These are phyloP conservation scores for Poeciliopsis paucimaculata DNA, from an alignment of 2,797 vertebrate species.

Conservation along the genomic window DNA sequence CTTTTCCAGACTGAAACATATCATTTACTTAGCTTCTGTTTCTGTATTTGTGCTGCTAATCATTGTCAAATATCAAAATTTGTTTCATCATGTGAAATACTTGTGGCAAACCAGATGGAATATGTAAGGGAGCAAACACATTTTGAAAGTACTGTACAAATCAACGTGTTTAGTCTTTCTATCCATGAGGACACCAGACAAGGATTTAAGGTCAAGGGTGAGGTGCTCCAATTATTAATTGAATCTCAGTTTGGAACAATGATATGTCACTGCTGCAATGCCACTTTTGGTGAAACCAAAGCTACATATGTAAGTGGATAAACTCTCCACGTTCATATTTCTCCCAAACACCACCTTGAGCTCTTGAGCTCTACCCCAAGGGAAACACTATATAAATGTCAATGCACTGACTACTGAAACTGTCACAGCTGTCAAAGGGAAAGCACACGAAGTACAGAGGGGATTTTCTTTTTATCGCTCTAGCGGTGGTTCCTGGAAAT, in stretches of 20 bases:
- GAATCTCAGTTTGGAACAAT: conserved; percentile 73
- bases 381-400: conserved; percentile 71
- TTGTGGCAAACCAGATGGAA: not conserved
- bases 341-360: conserved; percentile 44
- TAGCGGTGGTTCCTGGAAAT: conserved; percentile 60
- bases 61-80: not conserved
- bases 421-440: conserved; percentile 36
- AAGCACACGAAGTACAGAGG: conserved; percentile 23
- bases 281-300: conserved; percentile 56
- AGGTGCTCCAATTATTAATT: conserved; percentile 71
- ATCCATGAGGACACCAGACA: conserved; percentile 24
- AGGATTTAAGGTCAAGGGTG: conserved; percentile 71
- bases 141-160: conserved; percentile 34
- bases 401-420: conserved; percentile 47
- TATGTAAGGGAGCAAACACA: not conserved
- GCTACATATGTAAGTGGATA: conserved; percentile 52
- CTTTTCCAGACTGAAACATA: not conserved
- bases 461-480: conserved; percentile 38
- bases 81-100: not conserved
- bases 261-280: conserved; percentile 69
- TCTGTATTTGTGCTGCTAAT: conserved; percentile 27
- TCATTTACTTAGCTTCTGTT: not conserved
- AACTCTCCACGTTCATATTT: conserved; percentile 33
- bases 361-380: conserved; percentile 56
- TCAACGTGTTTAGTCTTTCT: conserved; percentile 56